These are phyloP conservation scores for Heliothis peltigera DNA, from an alignment of 2,888 invertebrate genomes.

Conservation along the genomic window DNA sequence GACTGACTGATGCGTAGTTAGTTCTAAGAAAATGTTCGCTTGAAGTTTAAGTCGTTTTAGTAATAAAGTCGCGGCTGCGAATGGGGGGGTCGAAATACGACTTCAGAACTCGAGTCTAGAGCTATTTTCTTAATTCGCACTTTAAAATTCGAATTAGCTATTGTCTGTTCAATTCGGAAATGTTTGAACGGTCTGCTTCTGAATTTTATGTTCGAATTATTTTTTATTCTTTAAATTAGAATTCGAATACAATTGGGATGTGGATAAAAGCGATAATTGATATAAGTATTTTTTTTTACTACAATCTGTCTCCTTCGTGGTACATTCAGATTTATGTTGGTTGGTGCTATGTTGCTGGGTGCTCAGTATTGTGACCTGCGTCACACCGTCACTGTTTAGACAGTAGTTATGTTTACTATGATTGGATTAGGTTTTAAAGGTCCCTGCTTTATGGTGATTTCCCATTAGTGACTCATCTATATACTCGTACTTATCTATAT, in stretches of 20 bases:
- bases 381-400: too few relatives aligned
- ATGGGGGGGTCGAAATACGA: constrained; percentile 27
- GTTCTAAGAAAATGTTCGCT: constrained; percentile 37
- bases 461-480: too few relatives aligned
- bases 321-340: too few relatives aligned
- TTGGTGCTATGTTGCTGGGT: too few relatives aligned
- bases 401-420: too few relatives aligned
- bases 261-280: too few relatives aligned
- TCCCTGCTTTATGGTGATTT: too few relatives aligned
- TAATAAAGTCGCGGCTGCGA: constrained; percentile 44
- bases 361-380: too few relatives aligned
- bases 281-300: too few relatives aligned
- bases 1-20: constrained; percentile 28
- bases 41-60: constrained; percentile 43
- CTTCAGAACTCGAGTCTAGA: constrained; percentile 25
- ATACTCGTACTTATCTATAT: too few relatives aligned
- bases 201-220: constrained; percentile 17
- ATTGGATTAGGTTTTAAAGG: too few relatives aligned
- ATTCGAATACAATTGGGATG: constrained; percentile 12
- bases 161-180: constrained; percentile 24
- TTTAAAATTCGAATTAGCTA: constrained; percentile 33
- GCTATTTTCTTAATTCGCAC: constrained; percentile 43
- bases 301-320: too few relatives aligned
- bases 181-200: constrained; percentile 10
- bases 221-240: constrained; percentile 23